Conservation (phyloP, 2,113 vertebrate species). For the Sardina pilchardus region DNA sequence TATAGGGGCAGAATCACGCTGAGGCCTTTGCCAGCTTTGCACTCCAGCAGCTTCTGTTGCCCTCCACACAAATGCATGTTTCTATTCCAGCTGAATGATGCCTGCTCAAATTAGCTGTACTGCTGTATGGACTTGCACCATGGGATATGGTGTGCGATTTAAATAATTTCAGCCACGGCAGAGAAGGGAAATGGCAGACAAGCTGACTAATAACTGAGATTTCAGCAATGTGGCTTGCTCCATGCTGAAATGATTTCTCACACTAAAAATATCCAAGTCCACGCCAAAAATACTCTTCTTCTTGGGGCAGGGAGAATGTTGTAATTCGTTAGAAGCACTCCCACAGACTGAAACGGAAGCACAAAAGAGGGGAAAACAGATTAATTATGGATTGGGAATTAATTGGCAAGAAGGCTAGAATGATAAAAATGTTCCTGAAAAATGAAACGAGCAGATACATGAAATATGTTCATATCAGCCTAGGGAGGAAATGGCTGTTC, state of each 20-base stretch:
- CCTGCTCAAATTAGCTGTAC: conserved; percentile 57
- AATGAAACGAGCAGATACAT: conserved; percentile 51
- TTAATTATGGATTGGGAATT: conserved; percentile 48
- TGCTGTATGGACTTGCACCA: conserved; percentile 47
- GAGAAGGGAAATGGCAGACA: conserved; percentile 64
- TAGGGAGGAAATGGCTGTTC: neutral
- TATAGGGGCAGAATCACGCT: conserved; percentile 41
- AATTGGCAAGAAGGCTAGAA: conserved; percentile 42
- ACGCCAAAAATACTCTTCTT: conserved; percentile 53
- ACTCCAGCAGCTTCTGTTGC: conserved; percentile 5
- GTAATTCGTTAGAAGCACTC: conserved; percentile 51
- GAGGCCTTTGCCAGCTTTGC: conserved; percentile 45
- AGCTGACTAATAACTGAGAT: conserved; percentile 67
- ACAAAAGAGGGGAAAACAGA: conserved; percentile 47
- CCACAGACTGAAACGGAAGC: conserved; percentile 32
- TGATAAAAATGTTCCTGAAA: conserved; percentile 30
- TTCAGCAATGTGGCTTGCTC: conserved; percentile 60
- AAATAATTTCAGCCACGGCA: conserved; percentile 68
- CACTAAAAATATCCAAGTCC: conserved; percentile 61
- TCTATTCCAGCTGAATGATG: conserved; percentile 59
- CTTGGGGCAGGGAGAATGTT: conserved; percentile 44
- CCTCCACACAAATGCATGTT: conserved; percentile 50
- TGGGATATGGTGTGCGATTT: conserved; percentile 57
- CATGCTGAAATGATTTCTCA: conserved; percentile 61
- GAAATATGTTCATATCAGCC: conserved; percentile 36